These are phyloP conservation scores for Rhorus exstirpatorius DNA, from an alignment of 2,888 invertebrate genomes.

Conservation along the genomic window DNA sequence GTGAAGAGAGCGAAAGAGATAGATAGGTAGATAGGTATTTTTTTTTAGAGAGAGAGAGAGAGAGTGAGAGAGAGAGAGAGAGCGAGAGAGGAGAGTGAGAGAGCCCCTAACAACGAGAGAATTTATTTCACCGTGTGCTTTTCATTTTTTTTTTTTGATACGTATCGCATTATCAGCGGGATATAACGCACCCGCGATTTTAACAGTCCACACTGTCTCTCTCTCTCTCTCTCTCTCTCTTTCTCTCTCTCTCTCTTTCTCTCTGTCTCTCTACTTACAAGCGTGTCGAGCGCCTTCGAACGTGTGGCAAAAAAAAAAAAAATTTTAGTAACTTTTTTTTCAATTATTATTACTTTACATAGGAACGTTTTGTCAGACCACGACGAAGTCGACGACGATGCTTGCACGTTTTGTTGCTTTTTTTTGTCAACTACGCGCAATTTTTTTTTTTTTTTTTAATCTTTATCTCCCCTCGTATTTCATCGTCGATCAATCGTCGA, in stretches of 20 bases:
- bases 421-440: slow-evolving; percentile 63
- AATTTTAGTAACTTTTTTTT: slow-evolving; percentile 75
- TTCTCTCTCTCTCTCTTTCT: slow-evolving; percentile 14
- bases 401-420: slow-evolving; percentile 55
- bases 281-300: slow-evolving; percentile 72
- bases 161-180: slow-evolving; percentile 21
- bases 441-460: slow-evolving; percentile 54
- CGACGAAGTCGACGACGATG: slow-evolving; percentile 75
- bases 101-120: not conserved
- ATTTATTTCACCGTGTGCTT: not conserved
- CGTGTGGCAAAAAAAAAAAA: slow-evolving; percentile 60
- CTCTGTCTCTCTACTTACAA: slow-evolving; percentile 71
- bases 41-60: not conserved
- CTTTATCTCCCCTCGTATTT: slow-evolving; percentile 64
- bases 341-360: slow-evolving; percentile 85
- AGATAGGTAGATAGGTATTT: not conserved
- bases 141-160: slow-evolving; percentile 15
- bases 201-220: not conserved
- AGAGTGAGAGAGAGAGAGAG: not conserved
- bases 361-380: slow-evolving; percentile 84
- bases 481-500: slow-evolving; percentile 68
- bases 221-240: not conserved
- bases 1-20: slow-evolving; percentile 61
- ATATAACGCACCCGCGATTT: slow-evolving; percentile 6
- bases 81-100: not conserved